Base-by-base conservation (phyloP, 1,140 invertebrate genomes). In the Asbolus verrucosus region DNA sequence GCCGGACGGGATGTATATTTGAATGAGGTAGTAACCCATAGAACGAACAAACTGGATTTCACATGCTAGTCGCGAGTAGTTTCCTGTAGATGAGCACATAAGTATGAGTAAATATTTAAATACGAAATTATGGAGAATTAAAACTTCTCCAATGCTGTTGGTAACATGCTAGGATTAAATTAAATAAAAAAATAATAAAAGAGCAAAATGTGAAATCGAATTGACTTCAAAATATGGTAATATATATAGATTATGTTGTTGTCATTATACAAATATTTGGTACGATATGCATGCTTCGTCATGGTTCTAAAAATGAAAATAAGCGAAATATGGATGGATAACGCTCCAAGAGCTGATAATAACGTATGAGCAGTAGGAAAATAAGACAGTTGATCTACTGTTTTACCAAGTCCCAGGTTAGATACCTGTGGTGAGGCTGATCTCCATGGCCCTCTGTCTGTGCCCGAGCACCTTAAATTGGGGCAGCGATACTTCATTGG, bases 1-100 rank as follows among this genome's bases (percentile, higher is more conserved):
- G 82, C 95, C 94, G 81, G 96, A 97, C 76, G 97, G 97, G 85
- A 98, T 97, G 87, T 98, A 98, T 83, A 98, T 98, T 87, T 99
- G 97, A 86, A 98, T 98, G 78, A 98, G 87, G 87, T 99, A 98
- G 89, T 98, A 98, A 78, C 97, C 97, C 93, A 98, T 96, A 78
- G 95, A 97, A 72, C 97, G 91, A 69, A 96, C 95, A 85, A 99
- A 97, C 84, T 97, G 95, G 82, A 99, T 97, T 87, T 98, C 94
- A 85, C 95, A 97, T 69, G 95, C 94, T 87, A 99, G 86, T 79
- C 97, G 90, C 77, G 96, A 98, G 85, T 98, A 98, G 86, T 98
- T 98, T 87, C 97, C 96, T 98, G 86, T 77, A 21, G 3, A 50
- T 15, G 15, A 50, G 2, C 4, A 19, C 2, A 27, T 13, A 15